phyloP scores from a whole-genome alignment of 2,113 vertebrate genomes.

The Athene cunicularia region DNA sequence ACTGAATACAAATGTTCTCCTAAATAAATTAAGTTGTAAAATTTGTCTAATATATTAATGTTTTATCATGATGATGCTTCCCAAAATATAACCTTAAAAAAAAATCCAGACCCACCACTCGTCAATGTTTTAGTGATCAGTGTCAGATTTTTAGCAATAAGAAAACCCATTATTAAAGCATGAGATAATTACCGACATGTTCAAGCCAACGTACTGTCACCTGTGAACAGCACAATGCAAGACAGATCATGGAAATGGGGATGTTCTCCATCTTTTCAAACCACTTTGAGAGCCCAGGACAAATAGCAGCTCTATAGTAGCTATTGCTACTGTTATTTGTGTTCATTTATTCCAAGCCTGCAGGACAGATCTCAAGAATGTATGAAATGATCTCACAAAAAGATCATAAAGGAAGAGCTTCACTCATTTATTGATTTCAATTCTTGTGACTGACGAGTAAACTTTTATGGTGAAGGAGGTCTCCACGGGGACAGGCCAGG shows the following conservation, averaged over 20 bases:
- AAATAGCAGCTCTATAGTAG: background rate
- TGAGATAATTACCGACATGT: background rate
- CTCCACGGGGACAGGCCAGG: background rate
- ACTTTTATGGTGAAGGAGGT: background rate
- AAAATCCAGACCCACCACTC: fast-evolving
- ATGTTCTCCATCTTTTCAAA: background rate
- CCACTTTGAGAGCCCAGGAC: background rate
- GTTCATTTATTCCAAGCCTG: background rate
- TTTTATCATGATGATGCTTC: background rate
- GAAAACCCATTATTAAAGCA: background rate
- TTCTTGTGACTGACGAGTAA: background rate
- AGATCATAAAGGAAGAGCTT: background rate
- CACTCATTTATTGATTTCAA: background rate
- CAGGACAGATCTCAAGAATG: background rate
- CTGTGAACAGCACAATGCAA: background rate
- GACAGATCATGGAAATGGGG: background rate
- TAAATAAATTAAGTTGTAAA: background rate
- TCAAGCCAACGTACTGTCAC: background rate
- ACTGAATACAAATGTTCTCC: background rate
- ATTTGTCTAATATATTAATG: background rate
- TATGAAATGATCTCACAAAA: background rate
- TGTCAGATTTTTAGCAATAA: background rate
- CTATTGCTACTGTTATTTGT: background rate
- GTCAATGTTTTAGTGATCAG: background rate
- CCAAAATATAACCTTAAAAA: background rate